Base-by-base conservation (phyloP, 1,140 invertebrate species). In the Formica exsecta region DNA sequence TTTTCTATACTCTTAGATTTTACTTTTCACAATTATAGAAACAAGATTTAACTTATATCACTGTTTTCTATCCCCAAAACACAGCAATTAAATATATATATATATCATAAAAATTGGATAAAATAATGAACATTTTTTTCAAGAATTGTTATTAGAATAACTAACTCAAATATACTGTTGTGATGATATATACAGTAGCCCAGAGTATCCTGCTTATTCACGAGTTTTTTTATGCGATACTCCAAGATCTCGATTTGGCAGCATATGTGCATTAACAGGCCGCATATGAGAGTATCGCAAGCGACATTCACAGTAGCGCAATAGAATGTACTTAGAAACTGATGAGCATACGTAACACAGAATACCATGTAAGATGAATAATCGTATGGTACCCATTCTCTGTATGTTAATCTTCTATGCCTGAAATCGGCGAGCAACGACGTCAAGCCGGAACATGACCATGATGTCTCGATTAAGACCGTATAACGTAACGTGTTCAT, bases 191-290 rank as follows among this genome's bases (percentile, higher is more conserved):
- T n/a, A 19, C 74, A 85, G 4, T 74, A 61, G 2, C 2, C 22
- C 36, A 65, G 13, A 19, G 1, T n/a, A 16, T 8, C 5, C 22
- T 65, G 19, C 32, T 74, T 6, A 0, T 13, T 54, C 5, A 66
- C 29, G 0, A 88, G 13, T 0, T 64, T 65, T 19, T 22, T 62
- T 8, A 90, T 54, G 11, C 90, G 85, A 38, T 90, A 11, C 22
- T 85, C 74, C 5, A 91, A 41, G 7, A 90, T 91, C 11, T 86
- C 83, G 11, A 91, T 84, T 32, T 89, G 89, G 13, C 87, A 61
- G 44, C 61, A 90, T 0, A 84, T 48, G 11, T 84, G 85, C 11
- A 88, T 85, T 76, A 91, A 74, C 7, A 91, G 59, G 0, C 90
- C 87, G 7, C 80, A 86, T 5, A 90, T 71, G 4, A 90, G 36